Base-by-base conservation (phyloP, 2,888 invertebrate species). In the Trichopria drosophilae region DNA sequence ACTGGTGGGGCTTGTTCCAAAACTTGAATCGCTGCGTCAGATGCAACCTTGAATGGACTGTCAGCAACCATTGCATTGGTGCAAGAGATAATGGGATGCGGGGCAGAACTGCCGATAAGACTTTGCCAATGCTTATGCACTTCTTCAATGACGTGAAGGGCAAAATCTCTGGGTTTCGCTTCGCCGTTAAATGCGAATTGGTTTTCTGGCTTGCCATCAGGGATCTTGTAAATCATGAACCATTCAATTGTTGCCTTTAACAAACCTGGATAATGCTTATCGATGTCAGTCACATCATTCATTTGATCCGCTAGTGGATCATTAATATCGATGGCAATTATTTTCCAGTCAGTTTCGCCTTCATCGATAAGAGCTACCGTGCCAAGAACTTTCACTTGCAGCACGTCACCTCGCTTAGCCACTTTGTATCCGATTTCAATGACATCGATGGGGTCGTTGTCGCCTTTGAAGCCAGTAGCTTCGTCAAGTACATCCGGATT, bases 261-360 rank as follows among this genome's bases (percentile, higher is more conserved):
- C 62, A 98, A 82, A 10, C 99, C 99, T n/a, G 99, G 99, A 80
- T 88, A 92, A 69, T 84, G 81, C 69, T 85, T 86, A 72, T 98
- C 96, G 52, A 99, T 85, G 79, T 99, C 99, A 23, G 79, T 78
- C 48, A 96, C 84, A 79, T 93, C n/a, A 73, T 86, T 85, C 60
- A 99, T 78, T 68, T 88, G 82, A 24, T 83, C 83, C 9, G 97
- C 96, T 62, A 88, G 66, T 3, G 97, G 93, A 81, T 99, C 99
- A 59, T 87, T 90, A 10, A 88, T 83, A 80, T 97, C 94, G 61
- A 99, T 91, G 19, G 89, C 92, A 58, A 99, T 82, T 52, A 99
- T 79, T 80, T 99, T 99, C 99, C 99, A 99, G 79, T 99, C 99
- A 22, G 99, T 99, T 82, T 99, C 99, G 62, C 94, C 93, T 82